Base-by-base conservation (phyloP, 2,113 vertebrate genomes). In the Ceyx margarethae region DNA sequence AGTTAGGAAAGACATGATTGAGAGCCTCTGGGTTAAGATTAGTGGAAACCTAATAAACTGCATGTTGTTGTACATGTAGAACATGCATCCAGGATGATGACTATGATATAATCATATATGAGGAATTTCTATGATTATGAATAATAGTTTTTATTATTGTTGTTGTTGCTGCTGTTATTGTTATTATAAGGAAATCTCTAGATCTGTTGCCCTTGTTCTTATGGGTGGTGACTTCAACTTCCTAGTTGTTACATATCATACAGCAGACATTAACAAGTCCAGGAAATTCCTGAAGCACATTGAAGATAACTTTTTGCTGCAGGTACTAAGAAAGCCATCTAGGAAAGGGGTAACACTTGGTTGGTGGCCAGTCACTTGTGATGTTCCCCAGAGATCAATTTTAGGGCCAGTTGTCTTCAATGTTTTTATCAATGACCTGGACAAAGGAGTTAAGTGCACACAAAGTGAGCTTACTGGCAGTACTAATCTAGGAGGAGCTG, bases 1-100 rank as follows among this genome's bases (percentile, higher is more conserved):
- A 69, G 22, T 28, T 83, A 51, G 25, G 6, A 19, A 6, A 0
- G 1, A 28, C 18, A 16, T 2, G 2, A 3, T 35, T 66, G 18
- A 75, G 21, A 80, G 3, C 5, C 6, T 60, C 31, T 25, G 15
- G 4, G 6, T 46, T 77, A 60, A 48, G 37, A 43, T 53, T 67
- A 67, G 22, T 7, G n/a, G n/a, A 37, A 90, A 80, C 4, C 18
- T 71, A 33, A 76, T 37, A 31, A 62, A 67, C 5, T 11, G 80
- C 29, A n/a, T n/a, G 6, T 2, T 56, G 4, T 45, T 60, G 10
- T 18, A 28, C 13, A 4, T 35, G 5, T 25, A 56, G 9, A 17
- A 37, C 35, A 57, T 15, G 13, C 16, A 48, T 33, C 13, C 25
- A 29, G 5, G 22, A 20, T 20, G n/a, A 72, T 37, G 12, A 15